Evolutionary conservation across 2,888 invertebrate genomes (phyloP).

Genomic region (Steinernema scapterisci): DNA sequence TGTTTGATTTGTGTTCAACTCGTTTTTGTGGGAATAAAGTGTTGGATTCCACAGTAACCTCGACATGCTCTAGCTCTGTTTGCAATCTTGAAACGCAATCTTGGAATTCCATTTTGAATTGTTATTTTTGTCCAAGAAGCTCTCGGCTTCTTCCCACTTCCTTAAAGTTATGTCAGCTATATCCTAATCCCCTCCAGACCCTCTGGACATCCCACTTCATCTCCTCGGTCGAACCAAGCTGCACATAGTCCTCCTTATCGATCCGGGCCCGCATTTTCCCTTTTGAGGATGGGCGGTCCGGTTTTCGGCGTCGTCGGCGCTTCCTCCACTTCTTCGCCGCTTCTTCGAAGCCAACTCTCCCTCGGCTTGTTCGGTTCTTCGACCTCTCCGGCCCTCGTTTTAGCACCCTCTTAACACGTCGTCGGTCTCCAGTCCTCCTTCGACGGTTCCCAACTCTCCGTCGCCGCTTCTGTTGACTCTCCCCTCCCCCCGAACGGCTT

Average conservation of each 20-base stretch:
- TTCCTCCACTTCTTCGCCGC: not conserved
- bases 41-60: too few species aligned
- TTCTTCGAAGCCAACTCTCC: not conserved
- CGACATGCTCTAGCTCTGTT: too few species aligned
- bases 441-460: not conserved
- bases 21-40: too few species aligned
- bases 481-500: constrained; percentile 4
- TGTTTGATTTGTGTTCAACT: too few species aligned
- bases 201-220: constrained; percentile 25
- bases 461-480: not conserved
- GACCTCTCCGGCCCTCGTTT: not conserved
- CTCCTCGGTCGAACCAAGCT: constrained; percentile 6
- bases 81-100: too few species aligned
- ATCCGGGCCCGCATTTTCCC: constrained; percentile 9
- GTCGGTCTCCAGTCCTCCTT: not conserved
- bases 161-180: too few species aligned
- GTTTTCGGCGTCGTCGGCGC: not conserved
- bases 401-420: constrained; percentile 29
- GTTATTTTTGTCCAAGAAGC: too few species aligned
- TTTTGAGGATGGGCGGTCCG: not conserved
- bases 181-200: not conserved
- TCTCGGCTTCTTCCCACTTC: too few species aligned
- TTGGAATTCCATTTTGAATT: too few species aligned
- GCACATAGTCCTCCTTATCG: constrained; percentile 26
- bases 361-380: not conserved